Conservation (phyloP, 1,140 invertebrate species). For the Microplitis mediator region DNA sequence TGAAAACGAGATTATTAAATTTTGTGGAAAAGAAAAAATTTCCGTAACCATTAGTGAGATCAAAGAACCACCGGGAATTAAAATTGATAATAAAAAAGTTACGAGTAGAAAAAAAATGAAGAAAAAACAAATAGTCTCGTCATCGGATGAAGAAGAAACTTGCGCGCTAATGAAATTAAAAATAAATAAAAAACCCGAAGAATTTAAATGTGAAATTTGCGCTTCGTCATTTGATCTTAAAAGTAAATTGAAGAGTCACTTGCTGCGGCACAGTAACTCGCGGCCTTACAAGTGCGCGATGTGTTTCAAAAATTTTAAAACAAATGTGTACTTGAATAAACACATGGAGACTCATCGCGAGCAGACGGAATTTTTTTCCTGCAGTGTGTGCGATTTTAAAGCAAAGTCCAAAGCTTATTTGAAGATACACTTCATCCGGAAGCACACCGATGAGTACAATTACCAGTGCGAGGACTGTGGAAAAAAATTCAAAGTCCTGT, state of each 20-base stretch:
- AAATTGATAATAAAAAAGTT: too few species aligned
- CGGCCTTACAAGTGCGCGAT: conserved; percentile 59
- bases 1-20: too few species aligned
- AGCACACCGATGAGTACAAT: conserved; percentile 61
- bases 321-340: conserved; percentile 55
- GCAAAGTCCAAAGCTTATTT: conserved; percentile 58
- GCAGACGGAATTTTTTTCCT: conserved; percentile 39
- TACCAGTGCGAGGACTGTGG: conserved; percentile 69
- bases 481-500: conserved; percentile 66
- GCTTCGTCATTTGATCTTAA: conserved; percentile 45
- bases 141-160: neutral
- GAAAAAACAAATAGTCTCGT: neutral
- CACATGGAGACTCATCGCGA: conserved; percentile 62
- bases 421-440: conserved; percentile 62
- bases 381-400: conserved; percentile 52
- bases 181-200: conserved; percentile 16
- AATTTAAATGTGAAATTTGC: conserved; percentile 51
- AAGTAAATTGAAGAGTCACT: conserved; percentile 51
- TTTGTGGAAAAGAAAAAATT: too few species aligned
- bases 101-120: neutral
- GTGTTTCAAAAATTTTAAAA: conserved; percentile 62
- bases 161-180: neutral
- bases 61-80: too few species aligned
- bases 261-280: conserved; percentile 56
- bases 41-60: too few species aligned